These are phyloP conservation scores for Avahi laniger DNA, from an alignment of 2,797 vertebrate genomes.

Conservation along the genomic window DNA sequence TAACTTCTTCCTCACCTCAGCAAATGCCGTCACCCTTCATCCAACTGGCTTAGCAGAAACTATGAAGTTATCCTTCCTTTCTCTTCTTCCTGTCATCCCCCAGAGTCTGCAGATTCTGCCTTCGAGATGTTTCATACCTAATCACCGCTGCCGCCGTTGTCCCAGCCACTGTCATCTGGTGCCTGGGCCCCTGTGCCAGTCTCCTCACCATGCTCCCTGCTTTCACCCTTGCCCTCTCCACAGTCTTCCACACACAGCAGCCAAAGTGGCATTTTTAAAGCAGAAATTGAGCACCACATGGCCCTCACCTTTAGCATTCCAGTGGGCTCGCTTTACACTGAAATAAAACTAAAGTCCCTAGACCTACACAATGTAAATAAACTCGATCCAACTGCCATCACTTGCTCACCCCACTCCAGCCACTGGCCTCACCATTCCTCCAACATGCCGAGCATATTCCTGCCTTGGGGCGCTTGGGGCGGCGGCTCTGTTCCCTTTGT, in stretches of 20 bases:
- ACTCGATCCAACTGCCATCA: not conserved
- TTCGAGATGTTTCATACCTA: not conserved
- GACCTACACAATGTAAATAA: constrained; percentile 2
- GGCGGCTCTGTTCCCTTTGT: not conserved
- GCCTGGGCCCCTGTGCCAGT: not conserved
- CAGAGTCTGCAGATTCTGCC: not conserved
- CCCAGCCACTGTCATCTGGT: not conserved
- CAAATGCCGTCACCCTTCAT: not conserved
- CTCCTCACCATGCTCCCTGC: not conserved
- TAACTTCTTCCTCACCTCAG: not conserved
- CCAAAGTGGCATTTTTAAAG: constrained; percentile 51
- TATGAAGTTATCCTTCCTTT: not conserved
- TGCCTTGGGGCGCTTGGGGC: not conserved
- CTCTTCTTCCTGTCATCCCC: not conserved
- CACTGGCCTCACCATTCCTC: not conserved
- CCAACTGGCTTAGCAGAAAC: not conserved
- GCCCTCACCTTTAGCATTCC: constrained; percentile 21
- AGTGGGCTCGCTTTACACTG: not conserved
- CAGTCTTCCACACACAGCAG: not conserved
- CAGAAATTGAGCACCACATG: constrained; percentile 25
- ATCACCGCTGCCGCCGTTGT: not conserved
- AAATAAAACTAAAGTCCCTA: constrained; percentile 51
- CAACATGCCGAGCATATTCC: not conserved
- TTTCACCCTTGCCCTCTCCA: not conserved
- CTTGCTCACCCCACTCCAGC: not conserved